These are phyloP conservation scores for Chondrosia reniformis DNA, from an alignment of 37 sponge, comb jelly and placozoan genomes.

Conservation along the genomic window DNA sequence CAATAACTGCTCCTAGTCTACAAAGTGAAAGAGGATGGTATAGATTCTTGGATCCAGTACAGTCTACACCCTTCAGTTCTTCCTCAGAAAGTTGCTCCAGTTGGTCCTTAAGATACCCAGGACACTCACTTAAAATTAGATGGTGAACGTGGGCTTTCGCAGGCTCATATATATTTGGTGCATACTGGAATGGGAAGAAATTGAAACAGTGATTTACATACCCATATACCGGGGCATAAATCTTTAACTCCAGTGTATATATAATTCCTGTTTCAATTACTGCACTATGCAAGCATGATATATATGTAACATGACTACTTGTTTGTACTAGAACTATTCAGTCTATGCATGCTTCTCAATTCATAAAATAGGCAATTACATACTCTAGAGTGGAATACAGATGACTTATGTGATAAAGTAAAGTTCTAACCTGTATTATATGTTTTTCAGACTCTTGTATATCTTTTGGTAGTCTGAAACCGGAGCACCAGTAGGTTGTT, in stretches of 20 bases:
- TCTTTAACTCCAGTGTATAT: not conserved
- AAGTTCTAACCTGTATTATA: conserved; percentile 30
- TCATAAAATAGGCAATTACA: too few species aligned
- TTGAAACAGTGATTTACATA: too few species aligned
- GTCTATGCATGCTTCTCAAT: too few species aligned
- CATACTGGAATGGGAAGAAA: conserved; percentile 13
- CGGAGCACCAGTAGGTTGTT: conserved; percentile 62
- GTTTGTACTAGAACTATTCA: not conserved
- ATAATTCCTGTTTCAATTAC: not conserved
- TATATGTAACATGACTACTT: too few species aligned
- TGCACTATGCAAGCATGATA: conserved; percentile 10
- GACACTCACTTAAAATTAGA: not conserved
- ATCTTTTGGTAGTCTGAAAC: conserved; percentile 21
- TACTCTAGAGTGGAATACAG: too few species aligned
- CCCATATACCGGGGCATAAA: too few species aligned
- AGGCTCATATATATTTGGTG: not conserved
- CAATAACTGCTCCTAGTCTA: not conserved
- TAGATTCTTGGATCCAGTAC: conserved; percentile 16
- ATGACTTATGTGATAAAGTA: too few species aligned
- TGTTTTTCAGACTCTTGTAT: conserved; percentile 5
- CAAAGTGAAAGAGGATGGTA: not conserved
- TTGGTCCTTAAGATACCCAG: not conserved
- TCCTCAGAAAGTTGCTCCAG: not conserved
- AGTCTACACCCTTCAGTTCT: not conserved
- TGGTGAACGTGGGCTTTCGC: not conserved